Base-by-base conservation (phyloP, 2,888 invertebrate species). In the Sthenelais limicola region DNA sequence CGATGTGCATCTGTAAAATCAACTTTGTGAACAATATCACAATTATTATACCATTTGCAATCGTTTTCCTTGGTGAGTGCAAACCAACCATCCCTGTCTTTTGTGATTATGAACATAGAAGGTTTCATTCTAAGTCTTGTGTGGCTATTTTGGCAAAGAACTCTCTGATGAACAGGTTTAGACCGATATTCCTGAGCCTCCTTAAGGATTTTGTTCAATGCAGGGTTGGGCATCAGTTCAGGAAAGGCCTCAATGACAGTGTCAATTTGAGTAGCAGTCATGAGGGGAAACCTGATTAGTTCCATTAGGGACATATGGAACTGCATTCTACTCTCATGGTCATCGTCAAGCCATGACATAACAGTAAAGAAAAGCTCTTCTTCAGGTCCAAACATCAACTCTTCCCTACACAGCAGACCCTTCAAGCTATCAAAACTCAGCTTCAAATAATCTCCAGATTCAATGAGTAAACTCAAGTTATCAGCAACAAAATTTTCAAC, bases 341-440 rank as follows among this genome's bases (percentile, higher is more conserved):
- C 58, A 35, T 58, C 35, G n/a, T 58, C 33, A 58, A 58, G 18
- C 58, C 58, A 58, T 2, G 32, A 33, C 21, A 5, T 32, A 15
- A 33, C 35, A n/a, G 33, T 38, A 21, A 35, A 18, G 5, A n/a
- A 58, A 3, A 58, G 58, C 7, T 58, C n/a, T 12, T 33, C 33
- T 33, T 58, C 58, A 15, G 58, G 58, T 2, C 58, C 58, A 58
- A 21, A 58, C 33, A 58, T n/a, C 9, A 58, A 38, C 35, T 58
- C 58, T 24, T 30, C 32, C 3, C 58, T 18, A 35, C 58, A 58
- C 58, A 58, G n/a, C n/a, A n/a, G n/a, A 5, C 33, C 58, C 21
- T 58, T 58, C 58, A 58, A n/a, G 21, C 58, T 58, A 24, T 58
- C 58, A 35, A 33, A 58, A 58, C 58, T 58, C n/a, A 58, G 58